Percentiles rank a stretch among this genome's conserved stretches.
Evolutionary conservation across 2,113 vertebrate genomes (phyloP).

Genomic region (Miniopterus natalensis): DNA sequence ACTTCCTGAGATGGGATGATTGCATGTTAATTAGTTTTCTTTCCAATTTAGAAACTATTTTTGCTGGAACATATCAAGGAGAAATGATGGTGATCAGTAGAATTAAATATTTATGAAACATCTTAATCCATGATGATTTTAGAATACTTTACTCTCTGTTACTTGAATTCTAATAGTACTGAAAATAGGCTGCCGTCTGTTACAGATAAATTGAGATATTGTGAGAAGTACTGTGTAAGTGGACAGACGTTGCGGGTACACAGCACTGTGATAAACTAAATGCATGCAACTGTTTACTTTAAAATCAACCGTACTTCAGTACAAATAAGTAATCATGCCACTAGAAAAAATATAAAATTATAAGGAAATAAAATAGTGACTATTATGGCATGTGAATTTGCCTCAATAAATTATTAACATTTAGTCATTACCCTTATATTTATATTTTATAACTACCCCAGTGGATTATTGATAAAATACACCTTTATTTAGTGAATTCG

Average conservation of each 20-base stretch:
- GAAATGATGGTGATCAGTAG: neutral
- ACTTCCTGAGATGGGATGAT: neutral
- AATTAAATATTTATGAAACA: slow-evolving; percentile 30
- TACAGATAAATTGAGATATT: neutral
- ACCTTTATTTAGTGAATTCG: neutral
- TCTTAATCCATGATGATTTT: neutral
- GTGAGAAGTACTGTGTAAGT: neutral
- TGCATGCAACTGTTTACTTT: neutral
- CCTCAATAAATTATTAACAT: neutral
- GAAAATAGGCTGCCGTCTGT: neutral
- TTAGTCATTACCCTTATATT: neutral
- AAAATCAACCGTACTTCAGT: neutral
- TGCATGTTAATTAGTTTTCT: neutral
- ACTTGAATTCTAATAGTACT: neutral
- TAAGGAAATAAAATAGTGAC: neutral
- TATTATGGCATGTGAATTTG: neutral
- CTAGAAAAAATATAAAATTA: neutral
- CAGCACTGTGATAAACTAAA: neutral
- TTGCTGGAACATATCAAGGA: neutral
- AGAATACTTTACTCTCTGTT: neutral
- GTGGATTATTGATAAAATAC: neutral
- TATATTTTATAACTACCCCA: neutral
- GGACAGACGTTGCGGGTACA: neutral
- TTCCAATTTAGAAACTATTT: neutral
- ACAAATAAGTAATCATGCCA: neutral